Evolutionary conservation across 2,113 vertebrate species (phyloP), one percentile per base, ranked within the genome.

Genomic region (Scartelaos histophorus): DNA sequence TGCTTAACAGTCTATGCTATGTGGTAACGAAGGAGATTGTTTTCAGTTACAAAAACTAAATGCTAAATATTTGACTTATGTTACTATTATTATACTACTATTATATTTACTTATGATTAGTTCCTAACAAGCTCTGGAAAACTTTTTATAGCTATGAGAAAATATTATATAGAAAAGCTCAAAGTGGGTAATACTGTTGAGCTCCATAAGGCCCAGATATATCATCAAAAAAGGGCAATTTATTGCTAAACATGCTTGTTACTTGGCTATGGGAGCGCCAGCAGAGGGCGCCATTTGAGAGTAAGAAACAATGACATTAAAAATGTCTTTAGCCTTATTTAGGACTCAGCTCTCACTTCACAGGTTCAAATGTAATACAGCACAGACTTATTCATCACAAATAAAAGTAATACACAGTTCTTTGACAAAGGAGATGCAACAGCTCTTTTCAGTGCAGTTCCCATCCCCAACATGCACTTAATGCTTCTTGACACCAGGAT

Each of bases 401-500:
- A 81, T 64, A 82, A 53, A 17, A 53, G 66, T 53, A 54, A 76
- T 69, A 17, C 56, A 56, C 1, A 38, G 62, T 25, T 71, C 58
- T 66, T 77, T 54, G 25, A 73, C 81, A 84, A 72, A 70, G 78
- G 35, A 78, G 60, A 35, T 58, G 64, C 29, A 81, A 81, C 75
- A 68, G 58, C 25, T 21, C 56, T 86, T 86, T 84, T 76, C 61
- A 34, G 62, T 76, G 56, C 58, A 73, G 85, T 80, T 80, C 82
- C 62, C 53, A 38, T 86, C 75, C 79, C 76, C 53, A 68, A 69
- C 58, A 43, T 71, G 73, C 80, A 81, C 81, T 87, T 90, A 90
- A 90, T 83, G 81, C 81, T 78, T 80, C 81, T 80, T 83, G 82
- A 88, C 88, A 81, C 67, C 35, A 46, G 35, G 49, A 78, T 86